Evolutionary conservation across 2,797 vertebrate genomes (phyloP).

Genomic region (Alca torda): DNA sequence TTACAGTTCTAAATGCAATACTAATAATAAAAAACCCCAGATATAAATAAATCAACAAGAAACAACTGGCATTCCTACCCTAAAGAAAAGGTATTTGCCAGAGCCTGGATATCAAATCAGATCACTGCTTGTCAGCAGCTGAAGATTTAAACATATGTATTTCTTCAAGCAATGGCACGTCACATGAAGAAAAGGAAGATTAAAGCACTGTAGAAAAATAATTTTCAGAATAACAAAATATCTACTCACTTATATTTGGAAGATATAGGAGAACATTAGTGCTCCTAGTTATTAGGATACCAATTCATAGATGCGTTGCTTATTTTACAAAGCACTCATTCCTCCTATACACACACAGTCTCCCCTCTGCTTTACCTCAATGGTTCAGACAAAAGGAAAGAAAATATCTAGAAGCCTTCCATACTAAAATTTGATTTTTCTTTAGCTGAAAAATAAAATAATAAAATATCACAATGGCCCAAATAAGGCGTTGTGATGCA

Average conservation of each 20-base stretch:
- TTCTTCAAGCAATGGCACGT: not conserved
- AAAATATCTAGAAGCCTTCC: not conserved
- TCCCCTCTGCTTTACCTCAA: not conserved
- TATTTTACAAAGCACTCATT: not conserved
- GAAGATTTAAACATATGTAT: not conserved
- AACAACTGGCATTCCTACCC: not conserved
- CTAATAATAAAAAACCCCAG: not conserved
- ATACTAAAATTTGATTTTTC: not conserved
- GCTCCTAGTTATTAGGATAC: not conserved
- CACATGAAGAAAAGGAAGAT: not conserved
- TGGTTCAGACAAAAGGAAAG: not conserved
- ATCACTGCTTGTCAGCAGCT: not conserved
- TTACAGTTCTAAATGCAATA: not conserved
- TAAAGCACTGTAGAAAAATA: not conserved
- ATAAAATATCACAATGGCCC: too few relatives aligned
- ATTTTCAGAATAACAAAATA: not conserved
- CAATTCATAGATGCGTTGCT: not conserved
- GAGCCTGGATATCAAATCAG: not conserved
- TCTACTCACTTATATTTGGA: not conserved
- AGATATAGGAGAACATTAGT: not conserved
- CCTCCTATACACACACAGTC: not conserved
- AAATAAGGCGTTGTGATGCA: not conserved
- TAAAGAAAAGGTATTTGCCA: not conserved
- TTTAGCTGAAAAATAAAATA: not conserved
- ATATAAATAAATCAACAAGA: not conserved